Conservation (phyloP, 1,140 invertebrate genomes). For the Zaprionus capensis region DNA sequence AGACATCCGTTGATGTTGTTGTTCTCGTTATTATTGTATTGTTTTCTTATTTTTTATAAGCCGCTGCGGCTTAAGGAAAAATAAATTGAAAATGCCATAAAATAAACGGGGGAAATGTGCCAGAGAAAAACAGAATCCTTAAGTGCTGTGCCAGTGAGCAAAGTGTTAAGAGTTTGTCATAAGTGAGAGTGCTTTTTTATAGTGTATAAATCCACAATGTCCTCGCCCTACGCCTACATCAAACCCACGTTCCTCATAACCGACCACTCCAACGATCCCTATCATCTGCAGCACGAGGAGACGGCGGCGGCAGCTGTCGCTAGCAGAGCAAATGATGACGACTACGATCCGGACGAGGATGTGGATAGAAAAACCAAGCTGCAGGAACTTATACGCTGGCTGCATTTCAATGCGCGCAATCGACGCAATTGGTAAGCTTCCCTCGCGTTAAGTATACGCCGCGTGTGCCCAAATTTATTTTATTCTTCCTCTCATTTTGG, state of each 20-base stretch:
- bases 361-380: constrained; percentile 65
- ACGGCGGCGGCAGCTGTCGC: background rate
- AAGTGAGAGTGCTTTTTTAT: constrained; percentile 18
- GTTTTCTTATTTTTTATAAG: background rate
- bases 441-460: constrained; percentile 49
- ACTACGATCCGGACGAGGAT: constrained; percentile 59
- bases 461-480: constrained; percentile 11
- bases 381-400: constrained; percentile 67
- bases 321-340: constrained; percentile 23
- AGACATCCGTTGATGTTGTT: constrained; percentile 27
- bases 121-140: background rate
- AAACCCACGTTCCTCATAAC: constrained; percentile 75
- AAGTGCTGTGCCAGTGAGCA: background rate
- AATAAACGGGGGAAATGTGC: background rate
- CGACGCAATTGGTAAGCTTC: constrained; percentile 58
- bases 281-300: constrained; percentile 48
- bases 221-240: constrained; percentile 54
- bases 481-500: background rate
- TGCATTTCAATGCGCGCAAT: constrained; percentile 64
- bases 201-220: constrained; percentile 45
- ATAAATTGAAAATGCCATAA: constrained; percentile 3
- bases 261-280: constrained; percentile 67
- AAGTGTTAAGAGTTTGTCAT: background rate
- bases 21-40: background rate
- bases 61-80: background rate